These are phyloP conservation scores for Ovis aries DNA, from an alignment of 2,113 vertebrate species.

Conservation along the genomic window DNA sequence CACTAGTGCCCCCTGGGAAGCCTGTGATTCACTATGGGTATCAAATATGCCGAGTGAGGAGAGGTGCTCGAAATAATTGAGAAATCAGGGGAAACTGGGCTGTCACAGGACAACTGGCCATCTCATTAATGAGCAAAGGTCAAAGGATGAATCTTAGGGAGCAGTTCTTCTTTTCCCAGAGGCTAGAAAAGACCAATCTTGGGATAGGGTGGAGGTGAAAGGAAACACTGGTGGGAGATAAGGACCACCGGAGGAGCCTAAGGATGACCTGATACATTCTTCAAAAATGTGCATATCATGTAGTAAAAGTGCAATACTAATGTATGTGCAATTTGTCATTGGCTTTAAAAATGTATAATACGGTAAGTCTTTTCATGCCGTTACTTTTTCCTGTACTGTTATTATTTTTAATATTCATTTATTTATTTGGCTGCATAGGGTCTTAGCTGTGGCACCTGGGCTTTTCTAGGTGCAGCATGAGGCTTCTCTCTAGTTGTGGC, in stretches of 20 bases:
- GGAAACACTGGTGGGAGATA: neutral
- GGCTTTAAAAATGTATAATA: neutral
- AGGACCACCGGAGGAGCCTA: no score
- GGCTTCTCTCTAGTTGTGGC: neutral
- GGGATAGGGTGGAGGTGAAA: neutral
- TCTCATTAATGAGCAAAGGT: neutral
- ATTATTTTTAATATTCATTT: neutral
- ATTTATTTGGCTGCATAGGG: neutral
- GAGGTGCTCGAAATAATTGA: neutral
- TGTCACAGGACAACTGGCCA: neutral
- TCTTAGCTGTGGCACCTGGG: neutral
- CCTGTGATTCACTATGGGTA: neutral
- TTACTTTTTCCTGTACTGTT: neutral
- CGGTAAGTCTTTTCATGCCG: neutral
- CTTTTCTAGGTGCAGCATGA: neutral
- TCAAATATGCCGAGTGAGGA: neutral
- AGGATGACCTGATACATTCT: neutral
- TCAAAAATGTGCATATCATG: neutral
- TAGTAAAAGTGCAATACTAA: neutral
- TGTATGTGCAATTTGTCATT: neutral
- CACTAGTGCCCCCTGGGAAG: neutral
- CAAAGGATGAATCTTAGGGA: neutral
- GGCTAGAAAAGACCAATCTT: neutral
- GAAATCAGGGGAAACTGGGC: neutral
- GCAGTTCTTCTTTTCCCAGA: neutral